Percentiles rank a stretch among this genome's conserved stretches.
These are phyloP conservation scores for Marcusenius ussheri DNA, from an alignment of 2,113 vertebrate genomes.

Conservation along the genomic window DNA sequence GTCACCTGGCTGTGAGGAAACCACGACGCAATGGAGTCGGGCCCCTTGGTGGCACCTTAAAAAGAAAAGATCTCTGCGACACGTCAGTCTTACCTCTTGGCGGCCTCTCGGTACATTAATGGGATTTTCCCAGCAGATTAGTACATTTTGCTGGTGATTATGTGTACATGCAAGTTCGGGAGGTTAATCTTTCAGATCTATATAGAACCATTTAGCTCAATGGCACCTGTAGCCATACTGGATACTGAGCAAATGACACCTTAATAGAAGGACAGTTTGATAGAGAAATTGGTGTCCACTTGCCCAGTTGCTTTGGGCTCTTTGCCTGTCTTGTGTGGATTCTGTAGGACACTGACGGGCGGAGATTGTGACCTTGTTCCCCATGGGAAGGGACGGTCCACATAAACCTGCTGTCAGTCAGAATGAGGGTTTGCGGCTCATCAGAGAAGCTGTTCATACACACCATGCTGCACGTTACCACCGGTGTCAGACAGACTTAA, in stretches of 20 bases:
- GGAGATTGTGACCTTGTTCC: not conserved
- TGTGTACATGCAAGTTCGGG: not conserved
- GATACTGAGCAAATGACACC: not conserved
- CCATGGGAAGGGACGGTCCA: not conserved
- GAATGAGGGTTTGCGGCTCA: not conserved
- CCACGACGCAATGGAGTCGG: not conserved
- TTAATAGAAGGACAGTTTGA: not conserved
- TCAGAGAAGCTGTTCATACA: not conserved
- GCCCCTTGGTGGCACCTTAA: not conserved
- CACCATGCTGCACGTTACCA: not conserved
- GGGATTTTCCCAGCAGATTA: slow-evolving; percentile 13
- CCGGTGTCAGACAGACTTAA: not conserved
- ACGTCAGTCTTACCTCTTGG: not conserved
- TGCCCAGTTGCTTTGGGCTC: not conserved
- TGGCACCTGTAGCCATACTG: not conserved
- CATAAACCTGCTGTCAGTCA: not conserved
- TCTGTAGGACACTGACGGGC: not conserved
- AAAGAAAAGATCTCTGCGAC: not conserved
- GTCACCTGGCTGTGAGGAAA: slow-evolving; percentile 9
- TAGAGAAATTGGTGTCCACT: not conserved
- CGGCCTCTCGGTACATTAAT: not conserved
- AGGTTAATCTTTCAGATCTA: not conserved
- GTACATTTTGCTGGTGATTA: not conserved
- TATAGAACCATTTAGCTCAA: not conserved
- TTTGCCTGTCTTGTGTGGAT: not conserved